Evolutionary conservation across 2,113 vertebrate species (phyloP), one percentile per base, ranked within the genome.

Genomic region (Albula glossodonta): DNA sequence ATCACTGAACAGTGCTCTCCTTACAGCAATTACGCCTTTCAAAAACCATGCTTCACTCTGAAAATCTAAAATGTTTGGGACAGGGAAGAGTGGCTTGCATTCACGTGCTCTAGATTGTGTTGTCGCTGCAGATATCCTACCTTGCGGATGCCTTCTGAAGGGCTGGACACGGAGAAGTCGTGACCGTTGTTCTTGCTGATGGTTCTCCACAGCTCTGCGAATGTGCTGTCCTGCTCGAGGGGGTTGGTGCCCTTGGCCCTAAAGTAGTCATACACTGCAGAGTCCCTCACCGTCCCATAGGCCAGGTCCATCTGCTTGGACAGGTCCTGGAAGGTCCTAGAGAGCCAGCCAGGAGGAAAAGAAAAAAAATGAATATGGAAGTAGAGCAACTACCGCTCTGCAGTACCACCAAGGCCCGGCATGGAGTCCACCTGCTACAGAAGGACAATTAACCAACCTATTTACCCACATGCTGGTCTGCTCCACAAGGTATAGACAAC

Each of bases 181-280:
- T 96, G 92, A 17, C 98, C 98, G 31, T 95, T 95, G 79, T 97
- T 98, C 93, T 96, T 97, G 94, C 98, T 99, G 92, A 99, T 96
- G 19, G 97, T 98, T 90, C 97, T 95, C 98, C 98, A 99, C 82
- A 99, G 95, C 91, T 99, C 97, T 0, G 98, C 96, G 90, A 97
- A 99, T 0, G 98, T 98, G 94, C 96, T 96, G 94, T 99, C 98
- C 93, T 99, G 98, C 90, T 99, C 98, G 94, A 99, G 93, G 3
- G 98, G 97, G 90, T 99, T 99, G 88, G 98, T 99, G 15, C 98
- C 98, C 94, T 99, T 99, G 90, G 97, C 97, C 89, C 95, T 96
- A 88, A 99, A 98, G 93, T 99, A 99, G 90, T 99, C 97, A 4
- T 99, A 99, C 11, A 99, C 98, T 0, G 98, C 96, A 0, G 98